These are phyloP conservation scores for Morone chrysops DNA, from an alignment of 2,113 vertebrate genomes.

Conservation along the genomic window DNA sequence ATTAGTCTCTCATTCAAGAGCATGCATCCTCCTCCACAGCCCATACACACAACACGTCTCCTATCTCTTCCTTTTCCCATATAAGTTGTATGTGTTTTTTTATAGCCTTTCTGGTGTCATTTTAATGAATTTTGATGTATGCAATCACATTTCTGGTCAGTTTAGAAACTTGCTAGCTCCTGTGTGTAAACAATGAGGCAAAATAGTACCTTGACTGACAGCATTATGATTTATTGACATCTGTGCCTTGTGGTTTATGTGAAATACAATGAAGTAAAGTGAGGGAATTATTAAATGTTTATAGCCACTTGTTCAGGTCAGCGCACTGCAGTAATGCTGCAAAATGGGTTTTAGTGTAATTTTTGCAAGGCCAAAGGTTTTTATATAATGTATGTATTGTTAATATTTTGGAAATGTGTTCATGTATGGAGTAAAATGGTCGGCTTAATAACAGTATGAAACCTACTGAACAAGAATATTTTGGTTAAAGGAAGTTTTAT, in stretches of 20 bases:
- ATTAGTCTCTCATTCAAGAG: neutral
- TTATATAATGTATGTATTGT: neutral
- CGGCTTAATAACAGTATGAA: neutral
- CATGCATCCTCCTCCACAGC: neutral
- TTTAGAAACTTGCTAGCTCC: neutral
- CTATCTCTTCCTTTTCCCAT: neutral
- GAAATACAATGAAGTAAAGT: neutral
- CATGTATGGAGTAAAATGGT: neutral
- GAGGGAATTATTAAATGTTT: neutral
- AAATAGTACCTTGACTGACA: neutral
- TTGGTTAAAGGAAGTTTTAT: too few relatives aligned
- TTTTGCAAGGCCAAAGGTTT: neutral
- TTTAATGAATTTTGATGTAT: neutral
- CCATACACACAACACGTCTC: neutral
- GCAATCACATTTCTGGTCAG: neutral
- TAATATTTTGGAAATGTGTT: constrained; percentile 5
- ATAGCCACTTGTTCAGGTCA: neutral
- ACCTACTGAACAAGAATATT: too few relatives aligned
- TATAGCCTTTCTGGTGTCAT: neutral
- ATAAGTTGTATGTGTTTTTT: neutral
- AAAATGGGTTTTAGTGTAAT: neutral
- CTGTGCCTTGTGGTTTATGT: neutral
- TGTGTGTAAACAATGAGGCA: neutral
- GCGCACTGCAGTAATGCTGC: neutral
- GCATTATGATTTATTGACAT: neutral